Base-by-base conservation (phyloP, 2,113 vertebrate genomes). In the Corynorhinus townsendii region DNA sequence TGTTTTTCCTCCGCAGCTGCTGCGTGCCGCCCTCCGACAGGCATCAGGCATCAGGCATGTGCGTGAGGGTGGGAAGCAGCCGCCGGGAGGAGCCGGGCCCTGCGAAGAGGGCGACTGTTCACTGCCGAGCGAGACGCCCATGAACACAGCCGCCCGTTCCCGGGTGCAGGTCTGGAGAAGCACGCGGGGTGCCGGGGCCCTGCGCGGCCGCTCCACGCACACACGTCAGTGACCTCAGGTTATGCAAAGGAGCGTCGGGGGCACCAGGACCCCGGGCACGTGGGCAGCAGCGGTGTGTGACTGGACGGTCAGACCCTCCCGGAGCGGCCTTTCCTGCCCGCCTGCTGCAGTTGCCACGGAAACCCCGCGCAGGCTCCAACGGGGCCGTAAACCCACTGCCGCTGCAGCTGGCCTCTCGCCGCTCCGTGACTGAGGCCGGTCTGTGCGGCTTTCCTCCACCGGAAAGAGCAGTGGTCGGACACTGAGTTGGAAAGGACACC, bases 291-390 rank as follows among this genome's bases (percentile, higher is more conserved):
- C 0, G 28, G 86, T 82, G 54, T 94, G 76, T 0, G 7, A 15
- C 15, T 54, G 83, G 81, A 62, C 8, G 0, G 17, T 30, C 5
- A 24, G 33, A 59, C 47, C 4, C 62, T 54, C 52, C 54, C 43
- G 47, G 11, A 19, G 15, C 14, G 49, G 80, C 64, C 75, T 97
- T 97, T 88, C 92, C 43, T 40, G 71, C 4, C 12, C 16, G 73
- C 28, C 93, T 69, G 83, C 24, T 64, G 95, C 90, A 84, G 69
- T 92, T 77, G 92, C 2, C 59, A 96, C 2, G 79, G 92, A 96
- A 96, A 93, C 95, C 92, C 89, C 75, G 47, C 77, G 56, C 43
- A 72, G 97, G 96, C 97, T 97, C 95, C 76, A 96, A 96, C 94
- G 96, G 95, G 86, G 43, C 76, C 93, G 52, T 98, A 95, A 97